Evolutionary conservation across 2,113 vertebrate genomes (phyloP).

Genomic region (Vidua macroura): DNA sequence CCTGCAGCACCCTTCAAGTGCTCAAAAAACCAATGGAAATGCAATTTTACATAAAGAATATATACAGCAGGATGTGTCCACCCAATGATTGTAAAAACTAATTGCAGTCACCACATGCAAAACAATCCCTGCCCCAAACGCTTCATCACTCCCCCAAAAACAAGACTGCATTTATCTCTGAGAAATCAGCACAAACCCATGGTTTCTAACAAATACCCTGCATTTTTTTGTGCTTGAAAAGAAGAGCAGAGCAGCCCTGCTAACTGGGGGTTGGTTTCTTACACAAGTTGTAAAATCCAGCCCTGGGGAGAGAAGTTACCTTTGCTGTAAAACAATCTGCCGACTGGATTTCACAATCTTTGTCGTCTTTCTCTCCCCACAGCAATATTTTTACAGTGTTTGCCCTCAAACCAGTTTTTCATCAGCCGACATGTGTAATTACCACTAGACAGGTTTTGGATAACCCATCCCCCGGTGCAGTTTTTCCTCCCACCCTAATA

Average conservation of each 20-base stretch:
- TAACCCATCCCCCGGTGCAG: neutral
- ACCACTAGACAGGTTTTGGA: neutral
- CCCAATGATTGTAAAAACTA: neutral
- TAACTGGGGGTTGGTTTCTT: neutral
- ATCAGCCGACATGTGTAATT: neutral
- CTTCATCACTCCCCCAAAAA: rapidly evolving
- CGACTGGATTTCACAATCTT: neutral
- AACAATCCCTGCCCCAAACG: neutral
- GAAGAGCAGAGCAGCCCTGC: neutral
- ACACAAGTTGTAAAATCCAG: neutral
- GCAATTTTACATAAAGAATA: neutral
- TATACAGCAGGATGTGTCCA: neutral
- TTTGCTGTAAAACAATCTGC: conserved; percentile 13
- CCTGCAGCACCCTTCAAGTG: neutral
- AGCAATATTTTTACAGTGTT: conserved; percentile 13
- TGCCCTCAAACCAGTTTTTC: conserved; percentile 36
- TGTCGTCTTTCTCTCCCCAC: neutral
- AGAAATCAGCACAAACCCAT: neutral
- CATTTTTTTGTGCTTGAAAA: neutral
- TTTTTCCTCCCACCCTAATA: neutral
- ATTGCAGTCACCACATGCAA: neutral
- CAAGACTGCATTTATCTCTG: neutral
- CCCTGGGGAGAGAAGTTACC: conserved; percentile 17
- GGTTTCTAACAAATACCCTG: neutral
- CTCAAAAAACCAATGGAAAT: neutral